Evolutionary conservation across 2,113 vertebrate genomes (phyloP), one percentile per base, ranked within the genome.

Genomic region (Melanocharis versteri): DNA sequence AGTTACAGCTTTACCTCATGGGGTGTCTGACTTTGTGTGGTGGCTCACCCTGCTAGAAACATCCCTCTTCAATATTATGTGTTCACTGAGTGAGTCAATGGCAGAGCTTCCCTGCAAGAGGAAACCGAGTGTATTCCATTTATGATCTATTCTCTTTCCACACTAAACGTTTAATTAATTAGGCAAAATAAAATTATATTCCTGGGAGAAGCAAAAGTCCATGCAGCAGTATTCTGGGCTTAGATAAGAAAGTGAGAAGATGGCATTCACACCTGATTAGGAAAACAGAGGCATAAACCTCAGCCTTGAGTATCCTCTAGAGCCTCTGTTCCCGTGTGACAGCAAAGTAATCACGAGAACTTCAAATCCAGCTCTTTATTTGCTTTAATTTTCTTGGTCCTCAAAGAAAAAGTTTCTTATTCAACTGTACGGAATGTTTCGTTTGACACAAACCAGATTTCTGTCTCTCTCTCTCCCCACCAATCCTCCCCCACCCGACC

Each of bases 401-500:
- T 77, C 21, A 86, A 79, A 83, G 30, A 69, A 83, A 37, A 27
- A 6, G 1, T 48, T 90, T 81, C 31, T 89, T 69, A 37, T 69
- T 89, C 56, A 44, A 2, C 16, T 40, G 10, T 15, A 75, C 2
- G 5, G 73, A 91, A 70, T 64, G 27, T 50, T 78, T 57, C 47
- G 30, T 73, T 78, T 91, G 87, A 84, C 64, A 81, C 10, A 89
- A 70, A 91, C 2, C 45, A 81, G 44, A 61, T 77, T 80, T 83
- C 7, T 87, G 15, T 68, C 22, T 69, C 10, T 33, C 30, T 62
- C 35, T 42, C 26, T 20, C 30, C n/a, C 39, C 54, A 51, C 19
- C 53, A 58, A 9, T 6, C 6, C 7, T 21, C 21, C 3, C 24
- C 7, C 4, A 18, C 11, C 4, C 0, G 0, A 35, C 47, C 22